phyloP scores from a whole-genome alignment of 2,888 invertebrate species.

The Liopterus haemorrhoidalis region DNA sequence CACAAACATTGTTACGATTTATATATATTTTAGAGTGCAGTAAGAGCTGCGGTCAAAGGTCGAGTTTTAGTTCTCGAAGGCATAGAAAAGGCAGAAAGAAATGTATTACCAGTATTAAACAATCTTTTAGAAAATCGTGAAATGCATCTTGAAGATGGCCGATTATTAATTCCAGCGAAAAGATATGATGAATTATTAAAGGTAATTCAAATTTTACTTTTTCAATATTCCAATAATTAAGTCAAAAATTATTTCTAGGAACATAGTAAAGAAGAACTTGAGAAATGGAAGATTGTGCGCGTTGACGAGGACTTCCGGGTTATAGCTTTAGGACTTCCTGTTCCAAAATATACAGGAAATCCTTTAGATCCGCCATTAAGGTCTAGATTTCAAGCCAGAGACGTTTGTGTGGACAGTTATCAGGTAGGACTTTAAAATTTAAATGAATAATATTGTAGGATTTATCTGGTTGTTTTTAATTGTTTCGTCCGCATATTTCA shows the following conservation, averaged over 20 bases:
- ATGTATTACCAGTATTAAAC: slow-evolving; percentile 92
- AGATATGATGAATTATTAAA: slow-evolving; percentile 84
- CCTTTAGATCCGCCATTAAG: slow-evolving; percentile 92
- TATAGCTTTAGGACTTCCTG: slow-evolving; percentile 85
- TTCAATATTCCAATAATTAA: not conserved
- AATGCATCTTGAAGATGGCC: slow-evolving; percentile 96
- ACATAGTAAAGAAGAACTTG: slow-evolving; percentile 70
- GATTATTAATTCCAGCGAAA: slow-evolving; percentile 81
- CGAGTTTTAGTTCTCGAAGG: slow-evolving; percentile 88
- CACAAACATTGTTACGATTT: slow-evolving; percentile 11
- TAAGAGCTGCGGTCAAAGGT: slow-evolving; percentile 84
- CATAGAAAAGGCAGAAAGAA: slow-evolving; percentile 95
- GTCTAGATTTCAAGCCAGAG: slow-evolving; percentile 90
- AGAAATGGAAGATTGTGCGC: slow-evolving; percentile 81
- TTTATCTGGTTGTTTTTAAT: too few relatives aligned
- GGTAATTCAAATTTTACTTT: slow-evolving; percentile 49
- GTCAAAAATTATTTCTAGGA: slow-evolving; percentile 51
- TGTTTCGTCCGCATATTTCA: too few relatives aligned
- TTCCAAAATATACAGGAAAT: slow-evolving; percentile 81
- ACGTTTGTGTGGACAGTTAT: slow-evolving; percentile 64
- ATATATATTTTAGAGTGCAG: slow-evolving; percentile 68
- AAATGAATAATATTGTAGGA: too few relatives aligned
- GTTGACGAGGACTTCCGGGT: slow-evolving; percentile 91
- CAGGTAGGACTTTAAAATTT: slow-evolving; percentile 55
- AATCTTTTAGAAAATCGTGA: slow-evolving; percentile 95